Percentiles rank a stretch among this genome's conserved stretches.
These are phyloP conservation scores for Bubalus kerabau DNA, from an alignment of 2,113 vertebrate species.

Conservation along the genomic window DNA sequence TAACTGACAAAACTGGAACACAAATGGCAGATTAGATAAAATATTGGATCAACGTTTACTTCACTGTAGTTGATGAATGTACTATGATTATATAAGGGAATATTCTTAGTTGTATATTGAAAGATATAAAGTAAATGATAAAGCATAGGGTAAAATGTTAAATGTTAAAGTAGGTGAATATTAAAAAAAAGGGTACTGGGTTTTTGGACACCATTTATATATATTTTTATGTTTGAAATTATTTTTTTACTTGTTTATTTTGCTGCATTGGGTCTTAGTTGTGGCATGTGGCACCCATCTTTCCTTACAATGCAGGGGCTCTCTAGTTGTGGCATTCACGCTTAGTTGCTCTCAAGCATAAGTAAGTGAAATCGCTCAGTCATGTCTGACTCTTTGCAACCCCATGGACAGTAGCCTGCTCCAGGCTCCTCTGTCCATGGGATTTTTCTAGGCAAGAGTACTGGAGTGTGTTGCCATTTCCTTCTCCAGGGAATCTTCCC, in stretches of 20 bases:
- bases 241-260: neutral
- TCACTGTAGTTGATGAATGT: neutral
- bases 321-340: neutral
- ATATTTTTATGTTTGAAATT: neutral
- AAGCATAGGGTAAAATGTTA: neutral
- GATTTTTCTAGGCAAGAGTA: no score
- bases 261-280: neutral
- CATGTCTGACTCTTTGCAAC: no score
- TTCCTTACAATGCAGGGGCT: neutral
- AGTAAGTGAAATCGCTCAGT: no score
- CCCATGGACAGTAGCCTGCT: no score
- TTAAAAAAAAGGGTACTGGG: neutral
- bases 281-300: neutral
- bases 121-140: neutral
- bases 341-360: neutral
- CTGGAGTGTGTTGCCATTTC: no score
- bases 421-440: no score
- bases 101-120: neutral
- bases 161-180: neutral
- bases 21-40: neutral
- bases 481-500: no score
- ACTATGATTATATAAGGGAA: neutral
- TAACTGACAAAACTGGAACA: neutral
- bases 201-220: neutral
- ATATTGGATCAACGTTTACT: neutral